phyloP scores from a whole-genome alignment of 2,113 vertebrate species.

The Ailurus styani region DNA sequence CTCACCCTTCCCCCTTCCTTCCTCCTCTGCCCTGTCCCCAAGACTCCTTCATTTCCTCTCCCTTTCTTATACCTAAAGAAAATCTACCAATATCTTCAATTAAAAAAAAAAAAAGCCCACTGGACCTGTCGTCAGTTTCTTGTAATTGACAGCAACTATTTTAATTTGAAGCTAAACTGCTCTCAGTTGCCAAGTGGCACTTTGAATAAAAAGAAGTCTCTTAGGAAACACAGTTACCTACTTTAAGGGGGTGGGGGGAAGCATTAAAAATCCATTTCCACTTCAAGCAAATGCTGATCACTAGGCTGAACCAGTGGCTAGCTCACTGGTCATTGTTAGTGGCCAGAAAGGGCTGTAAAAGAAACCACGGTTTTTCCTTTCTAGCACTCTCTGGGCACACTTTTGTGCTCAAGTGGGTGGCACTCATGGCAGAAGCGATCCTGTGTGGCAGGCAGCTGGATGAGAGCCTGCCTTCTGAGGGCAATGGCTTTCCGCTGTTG shows the following conservation, averaged over 20 bases:
- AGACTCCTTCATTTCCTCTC: background rate
- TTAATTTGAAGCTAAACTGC: background rate
- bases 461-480: background rate
- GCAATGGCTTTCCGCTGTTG: background rate
- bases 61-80: background rate
- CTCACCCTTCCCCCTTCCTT: background rate
- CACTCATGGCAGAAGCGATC: fast-evolving
- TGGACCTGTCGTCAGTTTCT: background rate
- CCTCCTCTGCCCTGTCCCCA: background rate
- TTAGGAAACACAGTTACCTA: background rate
- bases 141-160: conserved; percentile 35
- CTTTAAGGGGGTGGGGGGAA: background rate
- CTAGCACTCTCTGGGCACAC: fast-evolving
- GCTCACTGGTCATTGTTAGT: background rate
- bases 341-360: background rate
- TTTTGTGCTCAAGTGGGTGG: background rate
- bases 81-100: conserved; percentile 9
- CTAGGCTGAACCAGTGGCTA: background rate
- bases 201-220: background rate
- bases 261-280: background rate
- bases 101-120: background rate
- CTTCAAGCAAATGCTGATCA: background rate
- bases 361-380: background rate
- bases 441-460: background rate
- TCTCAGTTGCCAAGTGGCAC: background rate